Evolutionary conservation across 2,797 vertebrate genomes (phyloP), one percentile per base, ranked within the genome.

Genomic region (Oreochromis mossambicus): DNA sequence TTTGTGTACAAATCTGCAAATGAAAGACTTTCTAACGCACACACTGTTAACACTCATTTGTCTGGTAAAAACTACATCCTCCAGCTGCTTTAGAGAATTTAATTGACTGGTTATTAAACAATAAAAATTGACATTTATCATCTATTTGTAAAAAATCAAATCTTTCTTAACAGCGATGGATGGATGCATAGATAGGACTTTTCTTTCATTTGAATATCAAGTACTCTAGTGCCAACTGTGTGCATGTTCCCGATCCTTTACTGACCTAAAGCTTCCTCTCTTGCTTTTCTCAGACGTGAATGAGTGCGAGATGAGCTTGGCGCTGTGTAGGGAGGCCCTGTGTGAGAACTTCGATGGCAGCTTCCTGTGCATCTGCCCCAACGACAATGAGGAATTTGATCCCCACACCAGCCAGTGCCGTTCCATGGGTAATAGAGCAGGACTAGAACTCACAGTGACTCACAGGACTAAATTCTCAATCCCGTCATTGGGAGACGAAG

Each of bases 311-410:
- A 95, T 95, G 94, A 95, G 94, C 89, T 34, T 91, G 85, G 96
- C 95, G 82, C 92, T 95, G 91, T 97, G 96, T 61, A 94, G 96
- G 61, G 92, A 94, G 91, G 94, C 94, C 91, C 94, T 95, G 91
- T 97, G 96, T 95, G 96, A 97, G 96, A 97, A 97, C 88, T 70
- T 92, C 21, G 96, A 97, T 63, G 96, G 96, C 82, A 97, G 95
- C 95, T 97, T 97, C 96, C 96, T 97, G 94, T 97, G 96, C 94
- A 95, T 96, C 95, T 97, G 96, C 95, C 54, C 95, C 95, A 95
- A 88, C 91, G 95, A 96, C 94, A 95, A 95, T 92, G 94, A 97
- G 94, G 96, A 97, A 93, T 97, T 96, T 94, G 96, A 97, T 95
- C 95, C 96, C 87, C 80, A 83, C 92, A 94, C 93, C 94, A 96